Percentiles rank a stretch among this genome's conserved stretches.
These are phyloP conservation scores for Mystacornis crossleyi DNA, from an alignment of 2,113 vertebrate genomes.

Conservation along the genomic window DNA sequence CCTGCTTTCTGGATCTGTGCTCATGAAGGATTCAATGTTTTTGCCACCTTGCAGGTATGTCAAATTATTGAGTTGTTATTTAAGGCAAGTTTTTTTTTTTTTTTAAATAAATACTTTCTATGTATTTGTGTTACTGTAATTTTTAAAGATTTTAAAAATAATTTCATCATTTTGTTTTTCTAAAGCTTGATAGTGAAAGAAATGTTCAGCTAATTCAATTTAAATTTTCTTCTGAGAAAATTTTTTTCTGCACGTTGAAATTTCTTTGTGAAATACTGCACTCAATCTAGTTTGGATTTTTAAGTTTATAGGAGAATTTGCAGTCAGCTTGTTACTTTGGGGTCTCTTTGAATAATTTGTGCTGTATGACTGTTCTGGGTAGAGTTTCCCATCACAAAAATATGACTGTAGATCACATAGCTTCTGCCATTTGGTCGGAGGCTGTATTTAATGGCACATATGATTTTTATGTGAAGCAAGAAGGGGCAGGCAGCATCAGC, in stretches of 20 bases:
- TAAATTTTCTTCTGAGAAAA: not conserved
- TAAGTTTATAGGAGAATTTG: not conserved
- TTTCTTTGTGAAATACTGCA: not conserved
- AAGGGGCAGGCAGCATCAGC: not conserved
- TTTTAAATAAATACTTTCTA: not conserved
- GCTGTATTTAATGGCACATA: not conserved
- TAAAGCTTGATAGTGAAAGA: not conserved
- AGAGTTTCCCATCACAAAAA: not conserved
- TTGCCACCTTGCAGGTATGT: conserved; percentile 94
- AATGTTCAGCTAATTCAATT: not conserved
- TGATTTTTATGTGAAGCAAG: not conserved
- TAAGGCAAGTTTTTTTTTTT: not conserved
- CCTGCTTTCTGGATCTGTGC: conserved; percentile 94
- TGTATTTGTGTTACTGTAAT: not conserved
- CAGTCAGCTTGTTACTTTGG: not conserved
- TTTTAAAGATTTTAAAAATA: not conserved
- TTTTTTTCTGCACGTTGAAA: accelerated
- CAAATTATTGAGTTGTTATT: not conserved
- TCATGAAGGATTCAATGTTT: conserved; percentile 96
- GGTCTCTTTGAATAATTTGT: not conserved
- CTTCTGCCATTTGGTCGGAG: not conserved
- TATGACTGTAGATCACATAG: not conserved
- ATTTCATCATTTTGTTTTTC: not conserved
- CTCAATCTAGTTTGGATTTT: not conserved
- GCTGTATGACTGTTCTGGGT: not conserved